These are phyloP conservation scores for Xiphophorus hellerii DNA, from an alignment of 2,113 vertebrate genomes.

Conservation along the genomic window DNA sequence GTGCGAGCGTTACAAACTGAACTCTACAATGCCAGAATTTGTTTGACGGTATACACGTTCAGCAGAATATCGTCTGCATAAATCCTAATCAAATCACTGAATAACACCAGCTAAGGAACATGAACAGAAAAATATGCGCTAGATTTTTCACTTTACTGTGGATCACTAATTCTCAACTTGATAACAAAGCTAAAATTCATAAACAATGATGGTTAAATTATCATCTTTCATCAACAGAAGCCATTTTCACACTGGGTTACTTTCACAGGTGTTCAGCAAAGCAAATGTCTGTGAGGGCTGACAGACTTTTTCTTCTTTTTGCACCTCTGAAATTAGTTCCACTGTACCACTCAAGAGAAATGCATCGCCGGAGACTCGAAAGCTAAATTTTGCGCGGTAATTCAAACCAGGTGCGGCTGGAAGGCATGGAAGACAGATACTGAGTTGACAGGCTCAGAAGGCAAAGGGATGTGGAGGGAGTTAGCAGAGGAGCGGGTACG, in stretches of 20 bases:
- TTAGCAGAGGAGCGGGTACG: constrained; percentile 27
- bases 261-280: constrained; percentile 5
- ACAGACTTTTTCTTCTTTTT: constrained; percentile 8
- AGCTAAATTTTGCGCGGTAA: constrained; percentile 29
- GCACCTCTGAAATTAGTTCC: constrained; percentile 49
- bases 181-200: no score
- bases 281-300: constrained; percentile 2
- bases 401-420: constrained; percentile 52
- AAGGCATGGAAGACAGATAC: constrained; percentile 41
- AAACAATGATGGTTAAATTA: not conserved
- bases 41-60: no score
- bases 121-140: no score
- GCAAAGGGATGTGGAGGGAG: not conserved
- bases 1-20: no score
- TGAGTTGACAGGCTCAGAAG: constrained; percentile 52
- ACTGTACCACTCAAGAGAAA: constrained; percentile 43
- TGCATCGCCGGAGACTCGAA: constrained; percentile 28
- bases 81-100: no score
- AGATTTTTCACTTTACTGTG: no score
- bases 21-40: no score
- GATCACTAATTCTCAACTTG: no score
- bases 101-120: no score
- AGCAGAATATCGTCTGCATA: no score
- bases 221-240: not conserved
- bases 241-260: constrained; percentile 3